These are phyloP conservation scores for Plotosus lineatus DNA, from an alignment of 2,113 vertebrate species.

Conservation along the genomic window DNA sequence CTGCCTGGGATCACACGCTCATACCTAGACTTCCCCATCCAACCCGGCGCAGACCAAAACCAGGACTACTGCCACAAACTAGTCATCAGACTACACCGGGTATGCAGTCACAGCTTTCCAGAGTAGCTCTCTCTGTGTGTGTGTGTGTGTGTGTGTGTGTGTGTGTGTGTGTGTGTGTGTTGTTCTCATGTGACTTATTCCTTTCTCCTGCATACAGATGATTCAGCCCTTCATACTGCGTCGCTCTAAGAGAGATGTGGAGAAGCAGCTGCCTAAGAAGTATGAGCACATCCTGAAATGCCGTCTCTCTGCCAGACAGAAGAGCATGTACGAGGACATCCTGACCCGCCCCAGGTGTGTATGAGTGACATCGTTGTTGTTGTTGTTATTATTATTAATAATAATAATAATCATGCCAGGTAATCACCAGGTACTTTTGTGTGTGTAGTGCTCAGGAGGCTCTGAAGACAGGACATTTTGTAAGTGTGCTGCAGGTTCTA, in stretches of 20 bases:
- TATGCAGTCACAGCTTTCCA: constrained; percentile 48
- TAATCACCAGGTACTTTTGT: no score
- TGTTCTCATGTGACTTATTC: no score
- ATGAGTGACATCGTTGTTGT: not conserved
- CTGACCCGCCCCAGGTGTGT: constrained; percentile 83
- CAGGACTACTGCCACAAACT: constrained; percentile 94
- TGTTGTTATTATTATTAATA: no score
- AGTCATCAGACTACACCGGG: constrained; percentile 88
- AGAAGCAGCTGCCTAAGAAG: constrained; percentile 91
- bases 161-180: no score
- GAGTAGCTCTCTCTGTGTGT: not conserved
- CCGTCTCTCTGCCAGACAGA: constrained; percentile 85
- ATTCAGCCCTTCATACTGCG: constrained; percentile 91
- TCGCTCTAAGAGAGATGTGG: constrained; percentile 89
- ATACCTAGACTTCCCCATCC: constrained; percentile 87
- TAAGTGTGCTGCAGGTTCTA: constrained; percentile 88
- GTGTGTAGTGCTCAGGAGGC: constrained; percentile 83
- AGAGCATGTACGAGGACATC: constrained; percentile 89
- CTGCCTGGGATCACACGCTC: constrained; percentile 86
- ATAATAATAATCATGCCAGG: no score
- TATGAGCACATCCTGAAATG: constrained; percentile 91
- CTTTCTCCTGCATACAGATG: constrained; percentile 72
- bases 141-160: no score
- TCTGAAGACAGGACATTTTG: constrained; percentile 88
- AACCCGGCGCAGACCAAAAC: constrained; percentile 86